Evolutionary conservation across 2,797 vertebrate genomes (phyloP).

Genomic region (Ctenopoma multispine): DNA sequence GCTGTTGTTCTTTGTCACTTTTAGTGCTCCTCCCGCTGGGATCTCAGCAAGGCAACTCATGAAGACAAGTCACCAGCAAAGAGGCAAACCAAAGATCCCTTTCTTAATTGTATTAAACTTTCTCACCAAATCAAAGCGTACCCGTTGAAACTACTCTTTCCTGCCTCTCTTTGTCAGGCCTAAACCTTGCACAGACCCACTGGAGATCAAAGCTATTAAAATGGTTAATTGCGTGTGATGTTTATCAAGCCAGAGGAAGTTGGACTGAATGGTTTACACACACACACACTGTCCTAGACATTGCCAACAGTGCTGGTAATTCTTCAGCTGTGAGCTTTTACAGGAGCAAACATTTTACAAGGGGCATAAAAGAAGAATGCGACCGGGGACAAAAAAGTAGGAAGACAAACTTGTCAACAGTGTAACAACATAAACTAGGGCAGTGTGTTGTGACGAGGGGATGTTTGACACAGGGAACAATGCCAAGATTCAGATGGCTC

Average conservation of each 20-base stretch:
- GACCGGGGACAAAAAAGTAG: conserved; percentile 36
- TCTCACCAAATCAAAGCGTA: conserved; percentile 37
- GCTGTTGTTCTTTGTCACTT: conserved; percentile 31
- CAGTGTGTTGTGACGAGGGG: conserved; percentile 43
- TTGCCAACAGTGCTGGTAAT: conserved; percentile 23
- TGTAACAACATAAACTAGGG: conserved; percentile 61
- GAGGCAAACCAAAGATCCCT: conserved; percentile 31
- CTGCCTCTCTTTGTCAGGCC: conserved; percentile 16
- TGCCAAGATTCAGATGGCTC: conserved; percentile 59
- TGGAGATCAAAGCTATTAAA: conserved; percentile 28
- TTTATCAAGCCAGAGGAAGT: conserved; percentile 24
- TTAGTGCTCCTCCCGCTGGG: conserved; percentile 31
- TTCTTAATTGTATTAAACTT: conserved; percentile 22
- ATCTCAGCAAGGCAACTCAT: conserved; percentile 33
- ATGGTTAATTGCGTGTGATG: conserved; percentile 3
- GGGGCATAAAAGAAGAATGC: conserved; percentile 46
- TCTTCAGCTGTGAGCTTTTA: conserved; percentile 22
- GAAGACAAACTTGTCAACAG: conserved; percentile 59
- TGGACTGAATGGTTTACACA: background rate
- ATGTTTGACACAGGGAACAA: conserved; percentile 54
- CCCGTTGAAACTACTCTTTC: conserved; percentile 32
- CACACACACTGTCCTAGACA: background rate
- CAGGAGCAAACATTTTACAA: conserved; percentile 39
- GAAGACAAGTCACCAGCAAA: conserved; percentile 67
- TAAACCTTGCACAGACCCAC: background rate